Conservation (phyloP, 2,888 invertebrate genomes). For the Eristalinus sepulchralis region DNA sequence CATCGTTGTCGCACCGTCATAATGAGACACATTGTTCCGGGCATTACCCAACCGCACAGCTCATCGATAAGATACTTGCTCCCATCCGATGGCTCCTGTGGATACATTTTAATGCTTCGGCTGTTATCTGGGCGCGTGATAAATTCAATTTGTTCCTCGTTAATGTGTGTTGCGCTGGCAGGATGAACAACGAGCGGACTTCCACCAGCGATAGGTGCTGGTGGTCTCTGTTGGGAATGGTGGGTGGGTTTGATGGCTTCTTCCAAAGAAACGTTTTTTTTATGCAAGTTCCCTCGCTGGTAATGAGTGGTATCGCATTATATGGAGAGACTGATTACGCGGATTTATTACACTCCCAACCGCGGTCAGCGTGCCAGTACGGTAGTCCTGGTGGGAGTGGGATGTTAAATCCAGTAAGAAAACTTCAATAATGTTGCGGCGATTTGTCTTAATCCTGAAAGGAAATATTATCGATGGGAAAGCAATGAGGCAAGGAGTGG, state of each 20-base stretch:
- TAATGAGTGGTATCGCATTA: slow-evolving; percentile 44
- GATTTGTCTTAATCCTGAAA: slow-evolving; percentile 25
- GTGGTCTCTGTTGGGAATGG: not conserved
- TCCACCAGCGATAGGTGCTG: not conserved
- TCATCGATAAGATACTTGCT: slow-evolving; percentile 54
- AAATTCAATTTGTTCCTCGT: slow-evolving; percentile 62
- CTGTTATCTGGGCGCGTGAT: slow-evolving; percentile 33
- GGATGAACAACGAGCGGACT: not conserved
- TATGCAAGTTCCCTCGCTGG: slow-evolving; percentile 14
- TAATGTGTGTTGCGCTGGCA: slow-evolving; percentile 35
- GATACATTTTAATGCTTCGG: slow-evolving; percentile 43
- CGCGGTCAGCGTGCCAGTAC: slow-evolving; percentile 22
- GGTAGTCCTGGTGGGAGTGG: not conserved
- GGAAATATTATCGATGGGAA: slow-evolving; percentile 1
- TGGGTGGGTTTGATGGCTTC: not conserved
- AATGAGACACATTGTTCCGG: slow-evolving; percentile 47
- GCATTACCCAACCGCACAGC: slow-evolving; percentile 22
- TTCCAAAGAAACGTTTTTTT: slow-evolving; percentile 3
- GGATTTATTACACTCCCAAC: slow-evolving; percentile 25
- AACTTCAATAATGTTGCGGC: slow-evolving; percentile 31
- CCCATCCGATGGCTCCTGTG: slow-evolving; percentile 25
- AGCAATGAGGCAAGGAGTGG: not conserved
- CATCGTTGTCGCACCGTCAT: slow-evolving; percentile 4
- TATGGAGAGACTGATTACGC: slow-evolving; percentile 33
- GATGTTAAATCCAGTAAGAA: slow-evolving; percentile 16